Conservation (phyloP, 2,797 vertebrate species). For the Hippocampus kuda region DNA sequence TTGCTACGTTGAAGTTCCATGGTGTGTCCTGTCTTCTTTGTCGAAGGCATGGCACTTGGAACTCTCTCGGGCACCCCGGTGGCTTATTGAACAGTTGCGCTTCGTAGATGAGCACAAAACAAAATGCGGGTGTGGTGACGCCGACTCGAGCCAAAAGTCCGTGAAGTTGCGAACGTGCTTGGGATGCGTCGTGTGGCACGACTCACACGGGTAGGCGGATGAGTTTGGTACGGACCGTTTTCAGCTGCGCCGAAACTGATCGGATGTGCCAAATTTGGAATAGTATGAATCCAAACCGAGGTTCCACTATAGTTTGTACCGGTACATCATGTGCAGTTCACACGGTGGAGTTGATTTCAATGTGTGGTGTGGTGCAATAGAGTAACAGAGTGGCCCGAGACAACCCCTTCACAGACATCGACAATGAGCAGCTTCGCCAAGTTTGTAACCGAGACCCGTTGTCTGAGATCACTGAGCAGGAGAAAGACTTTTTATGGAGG, state of each 20-base stretch:
- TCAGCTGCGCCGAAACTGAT: no score
- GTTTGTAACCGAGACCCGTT: slow-evolving; percentile 90
- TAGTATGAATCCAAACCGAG: no score
- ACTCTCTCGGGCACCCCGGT: neutral
- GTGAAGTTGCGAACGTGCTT: no score
- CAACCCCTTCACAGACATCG: slow-evolving; percentile 84
- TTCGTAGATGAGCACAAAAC: neutral
- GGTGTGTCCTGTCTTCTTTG: no score
- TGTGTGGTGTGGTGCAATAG: slow-evolving; percentile 50
- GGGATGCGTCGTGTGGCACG: no score
- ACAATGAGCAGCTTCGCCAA: slow-evolving; percentile 91
- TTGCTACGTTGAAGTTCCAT: no score
- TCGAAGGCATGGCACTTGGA: neutral
- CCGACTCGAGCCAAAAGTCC: no score
- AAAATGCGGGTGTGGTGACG: neutral
- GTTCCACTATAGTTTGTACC: neutral
- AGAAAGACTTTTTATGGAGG: slow-evolving; percentile 97
- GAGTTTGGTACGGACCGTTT: no score
- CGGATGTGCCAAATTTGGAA: no score
- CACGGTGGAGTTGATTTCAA: neutral
- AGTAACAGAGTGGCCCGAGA: slow-evolving; percentile 90
- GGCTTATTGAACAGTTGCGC: neutral
- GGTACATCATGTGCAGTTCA: neutral
- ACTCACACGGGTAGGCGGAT: no score
- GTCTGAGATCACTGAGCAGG: slow-evolving; percentile 99